Conservation (phyloP, 2,797 vertebrate species). For the Pygocentrus nattereri region DNA sequence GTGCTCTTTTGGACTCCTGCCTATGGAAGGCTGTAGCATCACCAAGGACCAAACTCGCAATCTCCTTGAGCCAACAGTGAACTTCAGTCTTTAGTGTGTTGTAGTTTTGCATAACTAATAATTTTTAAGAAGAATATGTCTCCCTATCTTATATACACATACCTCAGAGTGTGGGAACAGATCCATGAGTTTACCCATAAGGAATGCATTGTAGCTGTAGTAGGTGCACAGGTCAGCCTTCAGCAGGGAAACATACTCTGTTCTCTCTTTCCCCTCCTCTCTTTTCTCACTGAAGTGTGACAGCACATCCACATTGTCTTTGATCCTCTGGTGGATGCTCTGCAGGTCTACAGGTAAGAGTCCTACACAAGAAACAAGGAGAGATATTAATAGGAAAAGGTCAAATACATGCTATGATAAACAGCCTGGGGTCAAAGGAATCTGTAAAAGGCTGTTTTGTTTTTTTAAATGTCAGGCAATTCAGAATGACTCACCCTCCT, state of each 20-base stretch:
- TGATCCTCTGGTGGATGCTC: constrained; percentile 89
- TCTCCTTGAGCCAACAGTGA: no score
- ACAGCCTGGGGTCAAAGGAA: no score
- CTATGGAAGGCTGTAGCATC: no score
- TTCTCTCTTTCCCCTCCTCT: constrained; percentile 86
- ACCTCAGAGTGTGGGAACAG: constrained; percentile 95
- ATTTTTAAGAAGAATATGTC: no score
- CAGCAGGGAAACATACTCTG: constrained; percentile 87
- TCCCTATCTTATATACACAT: not conserved
- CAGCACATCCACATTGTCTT: constrained; percentile 92
- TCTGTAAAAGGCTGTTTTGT: no score
- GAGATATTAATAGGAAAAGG: not conserved
- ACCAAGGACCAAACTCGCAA: no score
- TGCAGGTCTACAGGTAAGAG: constrained; percentile 85
- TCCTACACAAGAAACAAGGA: constrained; percentile 67
- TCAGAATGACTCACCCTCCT: constrained; percentile 77
- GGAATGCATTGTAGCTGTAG: constrained; percentile 94
- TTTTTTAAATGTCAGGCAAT: not conserved
- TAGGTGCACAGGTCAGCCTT: constrained; percentile 91
- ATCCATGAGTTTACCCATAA: constrained; percentile 89
- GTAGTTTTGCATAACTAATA: no score
- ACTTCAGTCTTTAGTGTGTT: no score
- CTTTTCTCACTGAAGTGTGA: constrained; percentile 86
- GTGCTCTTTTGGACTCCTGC: no score
- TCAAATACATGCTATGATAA: not conserved